Conservation (phyloP, 2,888 invertebrate genomes). For the Eilema caniola region DNA sequence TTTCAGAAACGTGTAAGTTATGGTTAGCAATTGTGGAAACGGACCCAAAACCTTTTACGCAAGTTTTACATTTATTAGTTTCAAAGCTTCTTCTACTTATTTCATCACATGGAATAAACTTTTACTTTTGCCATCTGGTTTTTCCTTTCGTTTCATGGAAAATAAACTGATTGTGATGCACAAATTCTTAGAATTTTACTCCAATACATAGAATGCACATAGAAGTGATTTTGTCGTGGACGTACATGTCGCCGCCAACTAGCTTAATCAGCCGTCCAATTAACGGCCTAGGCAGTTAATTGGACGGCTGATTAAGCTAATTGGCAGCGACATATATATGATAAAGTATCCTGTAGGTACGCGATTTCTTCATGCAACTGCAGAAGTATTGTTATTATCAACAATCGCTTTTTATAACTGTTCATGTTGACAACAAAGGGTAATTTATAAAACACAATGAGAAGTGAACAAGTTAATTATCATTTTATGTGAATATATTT, state of each 20-base stretch:
- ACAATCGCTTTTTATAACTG: not conserved
- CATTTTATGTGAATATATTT: conserved; percentile 28
- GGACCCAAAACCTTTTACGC: not conserved
- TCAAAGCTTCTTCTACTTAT: not conserved
- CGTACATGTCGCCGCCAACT: too few relatives aligned
- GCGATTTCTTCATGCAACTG: not conserved
- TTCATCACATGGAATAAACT: not conserved
- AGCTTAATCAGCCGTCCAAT: too few relatives aligned
- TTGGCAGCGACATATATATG: too few relatives aligned
- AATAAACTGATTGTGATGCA: not conserved
- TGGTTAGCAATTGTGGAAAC: not conserved
- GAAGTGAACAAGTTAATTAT: conserved; percentile 38
- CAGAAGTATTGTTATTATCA: not conserved
- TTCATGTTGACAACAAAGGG: conserved; percentile 16
- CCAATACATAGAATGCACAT: too few relatives aligned
- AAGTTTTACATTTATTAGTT: not conserved
- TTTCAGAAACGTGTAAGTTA: not conserved
- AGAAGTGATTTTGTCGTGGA: too few relatives aligned
- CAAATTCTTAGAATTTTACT: too few relatives aligned
- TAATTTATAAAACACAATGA: not conserved
- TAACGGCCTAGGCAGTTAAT: too few relatives aligned
- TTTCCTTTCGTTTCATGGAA: not conserved
- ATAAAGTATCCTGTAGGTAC: not conserved
- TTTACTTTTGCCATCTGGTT: not conserved
- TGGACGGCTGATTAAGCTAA: too few relatives aligned